Evolutionary conservation across 2,888 invertebrate species (phyloP).

Genomic region (Aphrophora alni): DNA sequence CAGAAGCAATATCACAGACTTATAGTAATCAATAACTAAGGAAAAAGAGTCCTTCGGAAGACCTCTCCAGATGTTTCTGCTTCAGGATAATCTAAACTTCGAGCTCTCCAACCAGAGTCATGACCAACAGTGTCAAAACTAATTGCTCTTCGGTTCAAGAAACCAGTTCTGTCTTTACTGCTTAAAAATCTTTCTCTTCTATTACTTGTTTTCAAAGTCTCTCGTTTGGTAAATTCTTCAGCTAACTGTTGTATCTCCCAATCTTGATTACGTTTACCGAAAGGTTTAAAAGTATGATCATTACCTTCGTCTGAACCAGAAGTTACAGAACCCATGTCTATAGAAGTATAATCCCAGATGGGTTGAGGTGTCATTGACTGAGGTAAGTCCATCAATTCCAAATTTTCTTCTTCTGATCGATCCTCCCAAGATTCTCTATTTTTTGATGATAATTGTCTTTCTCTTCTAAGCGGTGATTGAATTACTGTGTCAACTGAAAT

Average conservation of each 20-base stretch:
- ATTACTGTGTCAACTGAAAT: constrained; percentile 70
- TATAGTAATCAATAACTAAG: background rate
- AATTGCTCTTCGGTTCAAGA: background rate
- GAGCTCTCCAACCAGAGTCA: constrained; percentile 14
- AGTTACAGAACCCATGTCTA: constrained; percentile 42
- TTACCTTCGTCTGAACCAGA: background rate
- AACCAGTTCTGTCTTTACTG: constrained; percentile 7
- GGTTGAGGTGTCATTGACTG: constrained; percentile 58
- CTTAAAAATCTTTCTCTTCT: background rate
- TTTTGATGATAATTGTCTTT: background rate
- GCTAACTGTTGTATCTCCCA: constrained; percentile 84
- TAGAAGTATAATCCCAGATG: constrained; percentile 53
- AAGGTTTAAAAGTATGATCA: background rate
- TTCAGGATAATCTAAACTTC: background rate
- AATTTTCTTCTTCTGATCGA: constrained; percentile 71
- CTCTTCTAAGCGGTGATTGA: constrained; percentile 3
- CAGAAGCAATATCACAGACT: background rate
- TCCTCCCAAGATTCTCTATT: constrained; percentile 70
- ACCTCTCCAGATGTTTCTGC: background rate
- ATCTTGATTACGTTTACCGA: constrained; percentile 59
- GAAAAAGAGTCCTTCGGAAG: background rate
- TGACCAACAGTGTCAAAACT: constrained; percentile 15
- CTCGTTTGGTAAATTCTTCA: constrained; percentile 63
- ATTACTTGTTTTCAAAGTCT: constrained; percentile 19
- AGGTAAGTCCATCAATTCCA: constrained; percentile 71